phyloP scores from a whole-genome alignment of 2,797 vertebrate genomes.

The Rhinoraja longicauda region DNA sequence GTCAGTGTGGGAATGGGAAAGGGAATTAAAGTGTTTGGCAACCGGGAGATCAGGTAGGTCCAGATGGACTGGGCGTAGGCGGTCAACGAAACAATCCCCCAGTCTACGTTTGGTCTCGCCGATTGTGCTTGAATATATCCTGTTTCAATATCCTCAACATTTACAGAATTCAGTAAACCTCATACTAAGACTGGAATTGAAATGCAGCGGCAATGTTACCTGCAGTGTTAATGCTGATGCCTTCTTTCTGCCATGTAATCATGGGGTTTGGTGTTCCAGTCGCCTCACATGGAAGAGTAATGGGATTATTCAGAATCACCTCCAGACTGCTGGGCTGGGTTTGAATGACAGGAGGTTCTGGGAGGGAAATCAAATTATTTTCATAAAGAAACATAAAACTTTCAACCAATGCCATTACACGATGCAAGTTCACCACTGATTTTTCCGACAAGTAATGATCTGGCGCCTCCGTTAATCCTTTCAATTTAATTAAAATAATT shows the following conservation, averaged over 20 bases:
- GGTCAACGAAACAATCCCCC: too few relatives aligned
- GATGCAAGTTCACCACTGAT: too few relatives aligned
- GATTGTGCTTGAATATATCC: too few relatives aligned
- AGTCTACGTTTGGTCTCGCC: too few relatives aligned
- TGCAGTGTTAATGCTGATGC: conserved; percentile 72
- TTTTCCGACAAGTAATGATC: too few relatives aligned
- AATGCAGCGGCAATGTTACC: conserved; percentile 52
- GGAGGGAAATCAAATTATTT: neutral
- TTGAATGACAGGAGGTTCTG: conserved; percentile 81
- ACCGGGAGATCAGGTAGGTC: too few relatives aligned
- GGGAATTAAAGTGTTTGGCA: too few relatives aligned
- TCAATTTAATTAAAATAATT: too few relatives aligned
- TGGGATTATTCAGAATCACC: conserved; percentile 77
- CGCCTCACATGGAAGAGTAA: conserved; percentile 78
- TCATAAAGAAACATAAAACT: neutral
- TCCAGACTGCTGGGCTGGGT: conserved; percentile 68
- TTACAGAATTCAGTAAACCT: neutral
- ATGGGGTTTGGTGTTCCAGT: conserved; percentile 76
- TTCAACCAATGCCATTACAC: neutral
- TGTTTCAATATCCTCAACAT: neutral
- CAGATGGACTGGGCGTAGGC: too few relatives aligned
- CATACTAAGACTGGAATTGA: too few relatives aligned
- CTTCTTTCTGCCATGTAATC: conserved; percentile 93
- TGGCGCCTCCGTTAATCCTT: too few relatives aligned
- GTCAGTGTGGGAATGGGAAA: too few relatives aligned